phyloP scores from a whole-genome alignment of 2,797 vertebrate genomes.

The Sebastes melanostomus region DNA sequence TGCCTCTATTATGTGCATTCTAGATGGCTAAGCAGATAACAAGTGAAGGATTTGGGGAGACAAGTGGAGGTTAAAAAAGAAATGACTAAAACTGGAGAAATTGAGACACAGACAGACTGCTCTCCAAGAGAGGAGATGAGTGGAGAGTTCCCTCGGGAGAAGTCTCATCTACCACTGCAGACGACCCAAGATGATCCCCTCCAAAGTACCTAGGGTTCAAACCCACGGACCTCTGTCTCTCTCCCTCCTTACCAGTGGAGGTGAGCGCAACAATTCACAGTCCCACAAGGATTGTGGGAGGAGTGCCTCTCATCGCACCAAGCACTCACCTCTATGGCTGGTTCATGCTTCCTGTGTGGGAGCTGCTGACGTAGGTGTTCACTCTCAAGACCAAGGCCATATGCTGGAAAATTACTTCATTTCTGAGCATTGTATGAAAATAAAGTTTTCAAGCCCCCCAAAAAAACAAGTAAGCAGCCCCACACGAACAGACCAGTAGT shows the following conservation, averaged over 20 bases:
- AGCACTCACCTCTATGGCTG: conserved; percentile 2
- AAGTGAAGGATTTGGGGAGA: neutral
- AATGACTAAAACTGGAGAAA: neutral
- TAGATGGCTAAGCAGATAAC: neutral
- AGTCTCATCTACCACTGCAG: conserved; percentile 35
- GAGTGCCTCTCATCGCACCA: conserved; percentile 9
- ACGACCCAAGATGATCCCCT: conserved; percentile 15
- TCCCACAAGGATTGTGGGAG: conserved; percentile 13
- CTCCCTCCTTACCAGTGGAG: neutral
- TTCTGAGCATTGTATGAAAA: neutral
- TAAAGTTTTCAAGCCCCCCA: neutral
- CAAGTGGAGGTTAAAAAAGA: neutral
- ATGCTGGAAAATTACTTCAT: neutral
- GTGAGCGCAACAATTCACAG: conserved; percentile 7
- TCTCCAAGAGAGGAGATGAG: conserved; percentile 6
- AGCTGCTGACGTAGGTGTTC: conserved; percentile 2
- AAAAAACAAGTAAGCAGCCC: neutral
- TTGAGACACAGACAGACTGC: conserved; percentile 2
- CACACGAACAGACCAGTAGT: neutral
- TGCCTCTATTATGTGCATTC: neutral
- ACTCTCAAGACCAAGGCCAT: neutral
- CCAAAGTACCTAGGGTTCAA: conserved; percentile 11
- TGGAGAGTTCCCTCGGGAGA: conserved; percentile 16
- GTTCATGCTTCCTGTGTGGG: conserved; percentile 19
- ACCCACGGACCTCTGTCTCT: neutral